phyloP scores from a whole-genome alignment of 2,113 vertebrate species.

The Callocephalon fimbriatum region DNA sequence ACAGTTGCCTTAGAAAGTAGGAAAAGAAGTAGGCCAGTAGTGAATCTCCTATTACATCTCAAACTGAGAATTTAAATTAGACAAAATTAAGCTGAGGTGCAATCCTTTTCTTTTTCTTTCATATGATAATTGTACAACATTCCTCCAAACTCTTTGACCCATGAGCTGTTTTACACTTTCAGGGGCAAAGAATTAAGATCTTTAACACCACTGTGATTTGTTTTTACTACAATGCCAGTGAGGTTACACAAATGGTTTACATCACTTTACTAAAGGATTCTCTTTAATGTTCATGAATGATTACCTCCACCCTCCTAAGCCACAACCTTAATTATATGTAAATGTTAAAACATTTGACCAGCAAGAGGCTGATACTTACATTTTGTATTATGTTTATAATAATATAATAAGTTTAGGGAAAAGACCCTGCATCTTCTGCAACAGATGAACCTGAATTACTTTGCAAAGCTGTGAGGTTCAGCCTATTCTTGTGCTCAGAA shows the following conservation, averaged over 20 bases:
- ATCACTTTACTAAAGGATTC: not conserved
- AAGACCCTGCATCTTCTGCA: not conserved
- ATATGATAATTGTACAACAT: not conserved
- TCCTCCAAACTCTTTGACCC: not conserved
- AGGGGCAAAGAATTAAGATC: not conserved
- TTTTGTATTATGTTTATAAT: not conserved
- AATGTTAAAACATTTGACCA: not conserved
- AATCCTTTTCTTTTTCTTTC: not conserved
- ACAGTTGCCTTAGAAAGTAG: not conserved
- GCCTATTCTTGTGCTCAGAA: not conserved
- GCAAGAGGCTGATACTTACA: not conserved
- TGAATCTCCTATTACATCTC: not conserved
- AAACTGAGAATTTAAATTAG: not conserved
- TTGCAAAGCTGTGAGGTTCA: not conserved
- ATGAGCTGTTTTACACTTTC: not conserved
- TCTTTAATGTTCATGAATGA: not conserved
- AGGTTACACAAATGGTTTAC: not conserved
- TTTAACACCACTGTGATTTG: not conserved
- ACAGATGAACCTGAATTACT: slow-evolving; percentile 2
- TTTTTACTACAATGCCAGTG: not conserved
- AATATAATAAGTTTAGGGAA: not conserved
- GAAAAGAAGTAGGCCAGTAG: not conserved
- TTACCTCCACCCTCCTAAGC: not conserved
- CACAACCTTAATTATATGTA: not conserved
- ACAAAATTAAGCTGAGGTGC: not conserved